These are phyloP conservation scores for Apodemus speciosus DNA, from an alignment of 2,113 vertebrate genomes.

Conservation along the genomic window DNA sequence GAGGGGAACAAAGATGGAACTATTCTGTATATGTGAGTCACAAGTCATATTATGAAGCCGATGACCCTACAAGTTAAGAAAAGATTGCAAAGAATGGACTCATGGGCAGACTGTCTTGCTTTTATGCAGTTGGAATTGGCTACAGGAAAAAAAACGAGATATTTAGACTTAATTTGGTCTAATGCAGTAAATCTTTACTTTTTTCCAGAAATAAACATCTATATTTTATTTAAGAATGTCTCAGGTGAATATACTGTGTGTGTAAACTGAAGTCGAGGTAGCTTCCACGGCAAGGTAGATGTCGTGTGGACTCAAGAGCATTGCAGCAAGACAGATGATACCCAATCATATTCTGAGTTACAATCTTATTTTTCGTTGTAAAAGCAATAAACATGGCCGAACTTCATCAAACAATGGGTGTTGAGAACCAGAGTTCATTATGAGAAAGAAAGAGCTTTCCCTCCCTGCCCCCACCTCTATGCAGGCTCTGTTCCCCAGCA, in stretches of 20 bases:
- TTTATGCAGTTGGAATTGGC: background rate
- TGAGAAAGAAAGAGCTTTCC: conserved; percentile 35
- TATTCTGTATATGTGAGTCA: conserved; percentile 17
- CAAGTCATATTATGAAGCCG: background rate
- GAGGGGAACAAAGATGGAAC: conserved; percentile 18
- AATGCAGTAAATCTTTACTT: conserved; percentile 25
- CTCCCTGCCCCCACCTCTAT: background rate
- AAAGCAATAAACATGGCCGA: conserved; percentile 46
- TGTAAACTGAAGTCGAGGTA: conserved; percentile 23
- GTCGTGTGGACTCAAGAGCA: background rate
- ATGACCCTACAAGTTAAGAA: background rate
- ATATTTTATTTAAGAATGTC: background rate
- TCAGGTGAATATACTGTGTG: conserved; percentile 5
- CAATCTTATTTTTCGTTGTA: conserved; percentile 15
- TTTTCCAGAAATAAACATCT: conserved; percentile 23
- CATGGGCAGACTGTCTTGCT: background rate
- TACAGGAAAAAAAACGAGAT: background rate
- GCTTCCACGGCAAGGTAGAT: background rate
- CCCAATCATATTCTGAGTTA: background rate
- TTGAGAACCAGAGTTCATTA: conserved; percentile 19
- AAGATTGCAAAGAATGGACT: background rate
- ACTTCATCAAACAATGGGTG: conserved; percentile 43
- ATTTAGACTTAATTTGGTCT: conserved; percentile 14
- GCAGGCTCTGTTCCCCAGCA: background rate
- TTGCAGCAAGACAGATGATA: conserved; percentile 20